Percentiles rank a stretch among this genome's conserved stretches.
phyloP scores from a whole-genome alignment of 1,140 invertebrate genomes.

The Drosophila truncata region DNA sequence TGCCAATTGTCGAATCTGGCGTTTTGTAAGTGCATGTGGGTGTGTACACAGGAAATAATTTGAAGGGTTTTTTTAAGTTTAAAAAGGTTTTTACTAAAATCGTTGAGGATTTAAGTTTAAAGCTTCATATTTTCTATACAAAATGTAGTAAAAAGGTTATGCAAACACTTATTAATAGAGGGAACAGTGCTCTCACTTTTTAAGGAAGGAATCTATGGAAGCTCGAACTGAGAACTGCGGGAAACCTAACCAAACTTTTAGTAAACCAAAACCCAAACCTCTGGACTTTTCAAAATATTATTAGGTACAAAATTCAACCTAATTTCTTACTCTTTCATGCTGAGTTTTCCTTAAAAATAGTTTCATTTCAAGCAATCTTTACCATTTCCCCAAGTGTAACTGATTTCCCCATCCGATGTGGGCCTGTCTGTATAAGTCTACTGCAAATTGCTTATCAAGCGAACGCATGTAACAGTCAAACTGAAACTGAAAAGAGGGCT shows the following conservation, averaged over 20 bases:
- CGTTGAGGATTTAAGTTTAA: neutral
- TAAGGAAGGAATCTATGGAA: too few species aligned
- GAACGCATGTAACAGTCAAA: slow-evolving; percentile 53
- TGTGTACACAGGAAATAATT: slow-evolving; percentile 16
- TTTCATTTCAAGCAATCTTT: too few species aligned
- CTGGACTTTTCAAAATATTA: too few species aligned
- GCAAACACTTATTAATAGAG: too few species aligned
- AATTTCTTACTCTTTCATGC: neutral
- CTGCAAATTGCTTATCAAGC: slow-evolving; percentile 76
- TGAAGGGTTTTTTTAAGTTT: neutral
- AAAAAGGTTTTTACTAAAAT: neutral
- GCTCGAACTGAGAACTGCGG: too few species aligned
- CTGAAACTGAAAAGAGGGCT: slow-evolving; percentile 26
- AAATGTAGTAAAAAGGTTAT: neutral
- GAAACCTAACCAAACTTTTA: too few species aligned
- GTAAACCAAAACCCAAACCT: too few species aligned
- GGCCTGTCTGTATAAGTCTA: slow-evolving; percentile 24
- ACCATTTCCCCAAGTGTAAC: slow-evolving; percentile 2
- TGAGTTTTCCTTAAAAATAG: neutral
- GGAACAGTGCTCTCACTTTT: too few species aligned
- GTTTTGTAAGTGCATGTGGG: slow-evolving; percentile 28
- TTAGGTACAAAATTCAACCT: neutral
- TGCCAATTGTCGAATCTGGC: slow-evolving; percentile 76
- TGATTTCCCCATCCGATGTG: neutral
- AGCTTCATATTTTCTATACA: neutral